Evolutionary conservation across 2,888 invertebrate genomes (phyloP), one percentile per base, ranked within the genome.

Genomic region (Clitarchus hookeri): DNA sequence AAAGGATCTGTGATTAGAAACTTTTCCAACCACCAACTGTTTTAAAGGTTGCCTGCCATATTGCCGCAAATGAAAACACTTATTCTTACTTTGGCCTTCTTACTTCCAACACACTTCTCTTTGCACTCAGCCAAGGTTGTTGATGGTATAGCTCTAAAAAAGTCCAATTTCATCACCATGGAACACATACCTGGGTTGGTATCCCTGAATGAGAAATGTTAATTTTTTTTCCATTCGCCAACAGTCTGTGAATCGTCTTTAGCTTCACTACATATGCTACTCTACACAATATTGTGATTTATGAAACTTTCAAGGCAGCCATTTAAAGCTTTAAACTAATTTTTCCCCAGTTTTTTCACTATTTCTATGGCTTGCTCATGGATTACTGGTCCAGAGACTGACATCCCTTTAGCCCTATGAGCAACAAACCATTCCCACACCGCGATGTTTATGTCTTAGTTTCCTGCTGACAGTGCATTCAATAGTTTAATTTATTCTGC

Each of bases 121-220:
- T 26, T 25, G n/a, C 25, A 1, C 27, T 53, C n/a, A 84, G 84
- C n/a, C 12, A 48, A 53, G 48, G 26, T 54, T 19, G 9, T 84
- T 25, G 54, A 25, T 53, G 84, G 11, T 9, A 84, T 53, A 12
- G 48, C 26, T 84, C 44, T 79, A 79, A 65, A 44, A 85, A 12
- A 79, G 65, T 23, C 65, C 54, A 26, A 19, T 65, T 84, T 84
- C 65, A 77, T 65, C 77, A 25, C 36, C 27, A 65, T 77, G 26
- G 54, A 79, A 79, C 65, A 84, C 77, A 77, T 84, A 6, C 54
- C 27, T 77, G 36, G 54, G 84, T 26, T 84, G 25, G 27, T 84
- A 77, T 36, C 84, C 78, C 23, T 79, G 79, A 79, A 48, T 79
- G n/a, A 79, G 12, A 0, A 23, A 79, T 79, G n/a, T 19, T 79